These are phyloP conservation scores for Thermophis baileyi DNA, from an alignment of 2,113 vertebrate genomes.

Conservation along the genomic window DNA sequence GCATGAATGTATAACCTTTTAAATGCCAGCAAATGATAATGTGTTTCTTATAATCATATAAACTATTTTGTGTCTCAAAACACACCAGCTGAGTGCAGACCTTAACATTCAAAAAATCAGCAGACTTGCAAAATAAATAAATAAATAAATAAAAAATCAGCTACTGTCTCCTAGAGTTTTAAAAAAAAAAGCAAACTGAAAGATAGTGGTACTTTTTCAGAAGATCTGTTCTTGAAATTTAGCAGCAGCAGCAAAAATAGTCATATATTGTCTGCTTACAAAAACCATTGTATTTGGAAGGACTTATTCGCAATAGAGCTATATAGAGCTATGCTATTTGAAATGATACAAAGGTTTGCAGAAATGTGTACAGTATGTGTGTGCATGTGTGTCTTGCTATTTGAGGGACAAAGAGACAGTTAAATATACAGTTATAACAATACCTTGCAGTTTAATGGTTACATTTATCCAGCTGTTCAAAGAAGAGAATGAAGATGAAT, in stretches of 20 bases:
- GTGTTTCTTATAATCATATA: constrained; percentile 13
- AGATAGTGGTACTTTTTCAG: constrained; percentile 11
- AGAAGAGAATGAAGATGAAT: constrained; percentile 79
- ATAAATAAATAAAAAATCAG: background rate
- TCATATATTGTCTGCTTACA: background rate
- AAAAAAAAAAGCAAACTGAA: background rate
- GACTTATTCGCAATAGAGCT: background rate
- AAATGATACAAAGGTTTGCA: background rate
- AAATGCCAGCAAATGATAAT: background rate
- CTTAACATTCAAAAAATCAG: background rate
- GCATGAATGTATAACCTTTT: constrained; percentile 8
- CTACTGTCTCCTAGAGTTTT: background rate
- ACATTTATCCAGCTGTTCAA: constrained; percentile 64
- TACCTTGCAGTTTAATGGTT: constrained; percentile 81
- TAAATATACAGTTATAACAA: constrained; percentile 65
- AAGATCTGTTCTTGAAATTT: background rate
- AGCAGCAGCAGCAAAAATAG: background rate
- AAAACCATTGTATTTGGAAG: background rate
- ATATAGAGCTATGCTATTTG: background rate
- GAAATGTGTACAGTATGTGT: background rate
- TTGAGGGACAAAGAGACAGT: constrained; percentile 53
- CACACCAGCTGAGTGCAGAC: background rate
- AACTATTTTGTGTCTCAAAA: background rate
- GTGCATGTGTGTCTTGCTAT: constrained; percentile 12
- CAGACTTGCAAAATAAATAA: constrained; percentile 4